Base-by-base conservation (phyloP, 1,140 invertebrate genomes). In the Drosophila bipectinata region DNA sequence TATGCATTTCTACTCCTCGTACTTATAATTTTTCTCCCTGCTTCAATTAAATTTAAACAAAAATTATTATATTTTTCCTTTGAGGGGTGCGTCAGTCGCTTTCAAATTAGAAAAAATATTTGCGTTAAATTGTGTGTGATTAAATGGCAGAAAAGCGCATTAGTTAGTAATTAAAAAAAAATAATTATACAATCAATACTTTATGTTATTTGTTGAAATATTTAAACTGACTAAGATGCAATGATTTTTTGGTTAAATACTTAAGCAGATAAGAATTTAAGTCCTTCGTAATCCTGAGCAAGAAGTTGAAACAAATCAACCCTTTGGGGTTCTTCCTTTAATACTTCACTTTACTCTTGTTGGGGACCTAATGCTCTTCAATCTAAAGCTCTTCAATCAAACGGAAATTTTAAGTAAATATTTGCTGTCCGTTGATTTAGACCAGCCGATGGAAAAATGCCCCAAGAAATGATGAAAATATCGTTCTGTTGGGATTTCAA, bases 141-240 rank as follows among this genome's bases (percentile, higher is more conserved):
- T 72, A 72, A 72, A 59, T 52, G 71, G 47, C 66, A 60, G 68
- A 72, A 71, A 72, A 59, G 44, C n/a, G 45, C 44, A 34, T 64
- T 56, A 21, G 41, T 37, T 28, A 21, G 15, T 45, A 18, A 52
- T 52, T 56, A 26, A 51, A 41, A 14, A 24, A 24, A 14, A 37
- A 37, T n/a, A 37, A 37, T 37, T 37, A 26, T 18, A 10, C 5
- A 32, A 58, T 57, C 39, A 30, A 57, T 56, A 44, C 53, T 28
- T 15, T 1, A 5, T 14, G 26, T 12, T 6, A 54, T 8, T 10
- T 54, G 8, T 18, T 39, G n/a, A 9, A 18, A 10, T 41, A 41
- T 41, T 15, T 5, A 2, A 21, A 21, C 21, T 21, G 21, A 21
- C 21, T 21, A 21, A 21, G 21, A 3, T 15, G 14, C 18, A 18